Evolutionary conservation across 2,797 vertebrate genomes (phyloP).

Genomic region (Uromys caudimaculatus): DNA sequence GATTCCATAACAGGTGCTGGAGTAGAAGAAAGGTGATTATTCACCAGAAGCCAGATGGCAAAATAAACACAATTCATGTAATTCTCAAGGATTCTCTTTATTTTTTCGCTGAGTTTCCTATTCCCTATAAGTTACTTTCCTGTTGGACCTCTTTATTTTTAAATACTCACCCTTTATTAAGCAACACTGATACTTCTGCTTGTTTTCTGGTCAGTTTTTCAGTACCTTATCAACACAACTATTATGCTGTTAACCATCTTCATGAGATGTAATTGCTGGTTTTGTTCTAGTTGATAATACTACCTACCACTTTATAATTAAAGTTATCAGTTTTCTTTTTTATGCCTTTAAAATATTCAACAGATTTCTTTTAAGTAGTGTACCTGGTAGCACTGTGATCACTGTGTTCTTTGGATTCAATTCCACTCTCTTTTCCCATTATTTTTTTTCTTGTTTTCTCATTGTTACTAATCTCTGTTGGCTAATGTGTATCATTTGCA

Average conservation of each 20-base stretch:
- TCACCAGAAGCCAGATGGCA: background rate
- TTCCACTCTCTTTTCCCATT: background rate
- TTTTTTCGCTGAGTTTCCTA: background rate
- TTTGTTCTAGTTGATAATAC: background rate
- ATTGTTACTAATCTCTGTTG: background rate
- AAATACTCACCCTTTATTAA: background rate
- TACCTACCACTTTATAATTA: background rate
- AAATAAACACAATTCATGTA: background rate
- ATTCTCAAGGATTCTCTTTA: background rate
- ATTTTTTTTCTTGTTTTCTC: conserved; percentile 1
- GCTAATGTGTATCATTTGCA: background rate
- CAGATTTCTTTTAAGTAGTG: background rate
- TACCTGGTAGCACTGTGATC: background rate
- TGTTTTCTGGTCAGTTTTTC: background rate
- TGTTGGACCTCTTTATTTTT: background rate
- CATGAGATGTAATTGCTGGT: background rate
- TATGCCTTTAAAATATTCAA: background rate
- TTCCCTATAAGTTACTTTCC: background rate
- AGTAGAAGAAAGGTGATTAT: background rate
- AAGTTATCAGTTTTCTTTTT: background rate
- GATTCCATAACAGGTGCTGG: background rate
- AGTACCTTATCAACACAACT: background rate
- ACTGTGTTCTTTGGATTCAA: background rate
- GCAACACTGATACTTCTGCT: background rate
- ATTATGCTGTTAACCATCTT: background rate